These are phyloP conservation scores for Rhinichthys osculus DNA, from an alignment of 2,797 vertebrate genomes.

Conservation along the genomic window DNA sequence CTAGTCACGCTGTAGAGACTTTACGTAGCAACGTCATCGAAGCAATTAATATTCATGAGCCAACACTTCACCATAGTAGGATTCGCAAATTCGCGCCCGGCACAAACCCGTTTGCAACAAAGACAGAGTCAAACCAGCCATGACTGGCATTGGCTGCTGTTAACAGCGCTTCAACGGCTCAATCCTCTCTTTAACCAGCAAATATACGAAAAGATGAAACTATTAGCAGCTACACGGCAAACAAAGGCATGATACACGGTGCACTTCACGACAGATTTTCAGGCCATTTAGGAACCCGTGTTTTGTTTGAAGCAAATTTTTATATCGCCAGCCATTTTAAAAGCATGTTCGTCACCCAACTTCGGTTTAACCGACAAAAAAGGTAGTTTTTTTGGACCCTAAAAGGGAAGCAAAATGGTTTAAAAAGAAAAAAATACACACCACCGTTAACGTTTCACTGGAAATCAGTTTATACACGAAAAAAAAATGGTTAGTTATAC, in stretches of 20 bases:
- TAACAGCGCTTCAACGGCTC: constrained; percentile 20
- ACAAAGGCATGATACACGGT: not conserved
- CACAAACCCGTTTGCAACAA: constrained; percentile 51
- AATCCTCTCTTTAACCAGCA: not conserved
- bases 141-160: constrained; percentile 42
- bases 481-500: not conserved
- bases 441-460: not conserved
- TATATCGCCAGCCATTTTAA: constrained; percentile 52
- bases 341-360: constrained; percentile 41
- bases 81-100: constrained; percentile 20
- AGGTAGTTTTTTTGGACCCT: not conserved
- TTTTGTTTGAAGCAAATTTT: constrained; percentile 3
- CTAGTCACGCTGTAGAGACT: not conserved
- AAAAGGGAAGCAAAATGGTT: not conserved
- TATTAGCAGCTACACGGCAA: not conserved
- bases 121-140: constrained; percentile 54
- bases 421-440: not conserved
- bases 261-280: not conserved
- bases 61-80: not conserved
- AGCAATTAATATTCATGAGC: constrained; percentile 9
- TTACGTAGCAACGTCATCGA: not conserved
- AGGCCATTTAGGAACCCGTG: not conserved
- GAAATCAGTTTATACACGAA: not conserved
- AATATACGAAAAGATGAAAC: not conserved
- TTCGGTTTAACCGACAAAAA: constrained; percentile 27